phyloP scores from a whole-genome alignment of 2,113 vertebrate species.

The Meles meles region DNA sequence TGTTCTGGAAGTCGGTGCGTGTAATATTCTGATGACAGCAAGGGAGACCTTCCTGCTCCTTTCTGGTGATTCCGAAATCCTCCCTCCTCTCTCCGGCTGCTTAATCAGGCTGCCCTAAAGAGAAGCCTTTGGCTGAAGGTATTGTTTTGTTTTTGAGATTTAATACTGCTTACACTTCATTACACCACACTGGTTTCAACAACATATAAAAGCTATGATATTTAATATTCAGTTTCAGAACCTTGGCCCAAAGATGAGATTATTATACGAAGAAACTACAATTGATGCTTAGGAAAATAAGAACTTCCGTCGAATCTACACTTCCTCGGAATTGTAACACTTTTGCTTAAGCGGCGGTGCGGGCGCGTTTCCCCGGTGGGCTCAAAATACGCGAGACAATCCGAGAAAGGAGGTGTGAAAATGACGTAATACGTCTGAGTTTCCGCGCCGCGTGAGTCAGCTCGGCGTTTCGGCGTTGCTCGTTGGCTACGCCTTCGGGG shows the following conservation, averaged over 20 bases:
- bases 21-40: slow-evolving; percentile 7
- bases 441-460: background rate
- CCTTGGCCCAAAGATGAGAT: slow-evolving; percentile 35
- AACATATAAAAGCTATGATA: slow-evolving; percentile 54
- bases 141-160: slow-evolving; percentile 48
- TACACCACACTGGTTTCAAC: slow-evolving; percentile 24
- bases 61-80: background rate
- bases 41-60: background rate
- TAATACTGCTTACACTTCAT: slow-evolving; percentile 45
- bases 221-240: slow-evolving; percentile 43
- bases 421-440: background rate
- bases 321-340: background rate
- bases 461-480: background rate
- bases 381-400: background rate
- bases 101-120: slow-evolving; percentile 7
- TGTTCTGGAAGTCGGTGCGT: background rate
- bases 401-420: background rate
- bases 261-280: background rate
- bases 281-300: background rate
- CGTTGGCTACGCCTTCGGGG: fast-evolving
- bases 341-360: background rate
- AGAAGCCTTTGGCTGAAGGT: background rate
- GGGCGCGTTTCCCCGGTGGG: background rate
- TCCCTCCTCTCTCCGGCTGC: background rate
- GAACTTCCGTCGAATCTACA: background rate